Evolutionary conservation across 2,797 vertebrate genomes (phyloP).

Genomic region (Microcaecilia unicolor): DNA sequence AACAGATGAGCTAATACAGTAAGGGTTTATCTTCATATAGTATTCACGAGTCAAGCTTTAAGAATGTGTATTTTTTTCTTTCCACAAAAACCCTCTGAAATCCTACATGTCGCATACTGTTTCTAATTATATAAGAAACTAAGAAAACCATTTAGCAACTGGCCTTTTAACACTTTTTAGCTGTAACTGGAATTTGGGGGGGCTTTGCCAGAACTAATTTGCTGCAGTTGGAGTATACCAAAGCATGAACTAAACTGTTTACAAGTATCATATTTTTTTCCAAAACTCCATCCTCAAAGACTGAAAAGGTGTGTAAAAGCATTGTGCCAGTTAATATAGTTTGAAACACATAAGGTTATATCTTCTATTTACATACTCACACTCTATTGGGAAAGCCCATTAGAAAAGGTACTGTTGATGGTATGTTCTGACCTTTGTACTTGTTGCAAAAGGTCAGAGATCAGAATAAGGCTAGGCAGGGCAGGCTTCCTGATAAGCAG

Average conservation of each 20-base stretch:
- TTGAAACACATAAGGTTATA: no score
- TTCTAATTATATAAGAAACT: constrained; percentile 24
- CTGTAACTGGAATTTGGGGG: constrained; percentile 41
- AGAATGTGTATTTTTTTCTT: no score
- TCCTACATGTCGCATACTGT: constrained; percentile 18
- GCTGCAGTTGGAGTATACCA: no score
- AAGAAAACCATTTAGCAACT: constrained; percentile 12
- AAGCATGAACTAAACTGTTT: constrained; percentile 2
- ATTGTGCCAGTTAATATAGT: no score
- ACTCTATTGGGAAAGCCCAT: no score
- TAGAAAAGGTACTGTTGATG: no score
- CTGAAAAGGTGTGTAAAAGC: no score
- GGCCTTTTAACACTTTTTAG: constrained; percentile 36
- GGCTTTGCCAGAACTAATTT: constrained; percentile 41
- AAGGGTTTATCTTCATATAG: constrained; percentile 3
- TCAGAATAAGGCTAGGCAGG: no score
- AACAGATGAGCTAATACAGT: constrained; percentile 17
- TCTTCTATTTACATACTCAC: no score
- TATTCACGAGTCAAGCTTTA: constrained; percentile 18
- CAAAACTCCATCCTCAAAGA: constrained; percentile 10
- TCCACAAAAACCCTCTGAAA: constrained; percentile 23
- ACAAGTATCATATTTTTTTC: not conserved
- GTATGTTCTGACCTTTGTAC: no score
- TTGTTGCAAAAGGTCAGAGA: no score
- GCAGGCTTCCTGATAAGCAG: no score